These are phyloP conservation scores for Tetramorium bicarinatum DNA, from an alignment of 2,888 invertebrate genomes.

Conservation along the genomic window DNA sequence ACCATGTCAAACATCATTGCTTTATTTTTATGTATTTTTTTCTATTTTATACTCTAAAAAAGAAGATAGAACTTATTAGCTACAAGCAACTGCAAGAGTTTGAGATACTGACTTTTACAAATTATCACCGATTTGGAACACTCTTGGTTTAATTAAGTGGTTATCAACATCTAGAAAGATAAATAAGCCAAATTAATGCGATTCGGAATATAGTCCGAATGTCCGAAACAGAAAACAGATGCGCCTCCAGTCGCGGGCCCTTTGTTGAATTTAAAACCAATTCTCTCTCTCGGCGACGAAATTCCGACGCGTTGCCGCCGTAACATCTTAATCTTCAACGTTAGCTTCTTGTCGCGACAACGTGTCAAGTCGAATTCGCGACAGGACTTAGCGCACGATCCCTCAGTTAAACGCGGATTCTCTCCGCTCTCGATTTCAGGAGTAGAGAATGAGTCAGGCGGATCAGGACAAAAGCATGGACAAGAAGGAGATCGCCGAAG, in stretches of 20 bases:
- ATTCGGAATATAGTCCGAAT: neutral
- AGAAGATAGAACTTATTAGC: no score
- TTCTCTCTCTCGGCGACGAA: neutral
- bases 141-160: no score
- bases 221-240: neutral
- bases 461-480: conserved; percentile 82
- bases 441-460: conserved; percentile 65
- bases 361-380: neutral
- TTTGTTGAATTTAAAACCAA: conserved; percentile 5
- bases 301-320: neutral
- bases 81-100: no score
- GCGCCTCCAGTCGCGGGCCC: neutral
- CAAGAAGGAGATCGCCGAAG: conserved; percentile 84
- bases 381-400: neutral
- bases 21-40: no score
- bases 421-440: conserved; percentile 26
- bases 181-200: no score
- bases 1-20: no score
- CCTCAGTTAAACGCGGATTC: neutral
- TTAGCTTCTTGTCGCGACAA: neutral
- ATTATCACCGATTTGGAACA: no score
- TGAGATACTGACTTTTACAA: no score
- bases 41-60: no score
- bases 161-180: no score
- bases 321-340: neutral